phyloP scores from a whole-genome alignment of 1,140 invertebrate species.

The Telenomus remus region DNA sequence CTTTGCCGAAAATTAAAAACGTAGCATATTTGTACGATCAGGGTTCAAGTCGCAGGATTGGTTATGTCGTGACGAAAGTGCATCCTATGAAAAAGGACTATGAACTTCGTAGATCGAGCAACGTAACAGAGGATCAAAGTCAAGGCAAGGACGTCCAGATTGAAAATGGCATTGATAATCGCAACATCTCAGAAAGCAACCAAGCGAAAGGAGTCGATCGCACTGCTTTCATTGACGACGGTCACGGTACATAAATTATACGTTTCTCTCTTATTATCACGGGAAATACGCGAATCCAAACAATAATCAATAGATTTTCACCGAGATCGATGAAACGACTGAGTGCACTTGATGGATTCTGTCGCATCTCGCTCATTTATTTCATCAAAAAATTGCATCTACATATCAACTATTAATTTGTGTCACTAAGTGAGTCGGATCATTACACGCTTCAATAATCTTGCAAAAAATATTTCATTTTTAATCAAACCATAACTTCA shows the following conservation, averaged over 20 bases:
- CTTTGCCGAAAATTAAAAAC: slow-evolving; percentile 47
- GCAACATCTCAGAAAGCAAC: slow-evolving; percentile 51
- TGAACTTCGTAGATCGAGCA: slow-evolving; percentile 22
- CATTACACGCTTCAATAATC: too few species aligned
- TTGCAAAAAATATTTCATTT: too few species aligned
- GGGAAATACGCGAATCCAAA: slow-evolving; percentile 9
- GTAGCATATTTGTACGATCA: slow-evolving; percentile 53
- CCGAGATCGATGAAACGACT: slow-evolving; percentile 11
- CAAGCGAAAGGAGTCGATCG: slow-evolving; percentile 55
- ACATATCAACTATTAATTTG: too few species aligned
- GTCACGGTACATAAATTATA: slow-evolving; percentile 54
- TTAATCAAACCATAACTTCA: too few species aligned
- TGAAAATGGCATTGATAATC: slow-evolving; percentile 46
- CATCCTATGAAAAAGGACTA: slow-evolving; percentile 43
- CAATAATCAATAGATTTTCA: slow-evolving; percentile 37
- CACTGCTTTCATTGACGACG: slow-evolving; percentile 52
- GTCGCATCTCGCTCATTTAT: too few species aligned
- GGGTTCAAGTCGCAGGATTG: slow-evolving; percentile 44
- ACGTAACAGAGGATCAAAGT: slow-evolving; percentile 37
- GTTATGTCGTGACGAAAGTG: slow-evolving; percentile 60
- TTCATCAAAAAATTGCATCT: too few species aligned
- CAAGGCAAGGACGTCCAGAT: slow-evolving; percentile 55
- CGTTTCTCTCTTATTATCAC: slow-evolving; percentile 44
- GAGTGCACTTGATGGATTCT: neutral
- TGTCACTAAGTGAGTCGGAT: too few species aligned